Conservation (phyloP, 1,140 invertebrate genomes). For the Danaus plexippus region DNA sequence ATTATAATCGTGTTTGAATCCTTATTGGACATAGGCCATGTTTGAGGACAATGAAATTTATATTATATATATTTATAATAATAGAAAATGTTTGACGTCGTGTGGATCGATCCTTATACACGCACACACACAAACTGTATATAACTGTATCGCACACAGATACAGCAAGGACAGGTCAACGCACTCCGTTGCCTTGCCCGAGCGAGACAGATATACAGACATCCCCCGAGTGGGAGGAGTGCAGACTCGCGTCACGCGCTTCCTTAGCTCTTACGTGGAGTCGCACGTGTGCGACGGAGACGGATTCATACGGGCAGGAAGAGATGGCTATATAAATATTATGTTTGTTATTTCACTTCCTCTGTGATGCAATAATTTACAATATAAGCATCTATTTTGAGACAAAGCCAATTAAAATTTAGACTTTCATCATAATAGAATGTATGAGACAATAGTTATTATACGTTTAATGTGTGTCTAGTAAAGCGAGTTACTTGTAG, state of each 20-base stretch:
- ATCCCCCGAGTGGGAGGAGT: constrained; percentile 30
- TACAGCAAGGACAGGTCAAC: constrained; percentile 69
- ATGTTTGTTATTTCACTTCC: constrained; percentile 70
- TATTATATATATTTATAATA: constrained; percentile 6
- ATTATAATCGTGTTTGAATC: too few species aligned
- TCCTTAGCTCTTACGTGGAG: constrained; percentile 37
- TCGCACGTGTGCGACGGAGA: constrained; percentile 46
- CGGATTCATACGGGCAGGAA: constrained; percentile 40
- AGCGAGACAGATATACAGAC: constrained; percentile 41
- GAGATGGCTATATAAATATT: constrained; percentile 67
- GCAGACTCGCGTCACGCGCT: constrained; percentile 31
- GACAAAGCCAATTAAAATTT: constrained; percentile 52
- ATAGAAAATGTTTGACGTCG: constrained; percentile 14
- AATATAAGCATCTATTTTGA: constrained; percentile 63
- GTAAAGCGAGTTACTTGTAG: too few species aligned
- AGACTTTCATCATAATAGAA: constrained; percentile 20
- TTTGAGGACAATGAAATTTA: constrained; percentile 5
- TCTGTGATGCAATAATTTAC: constrained; percentile 69
- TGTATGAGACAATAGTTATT: too few species aligned
- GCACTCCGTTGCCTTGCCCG: constrained; percentile 67
- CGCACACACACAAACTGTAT: constrained; percentile 46
- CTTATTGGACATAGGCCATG: too few species aligned
- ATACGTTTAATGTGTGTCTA: too few species aligned
- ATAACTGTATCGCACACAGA: constrained; percentile 68
- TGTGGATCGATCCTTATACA: constrained; percentile 59